These are phyloP conservation scores for Pristionchus mayeri DNA, from an alignment of 2,888 invertebrate genomes.

Conservation along the genomic window DNA sequence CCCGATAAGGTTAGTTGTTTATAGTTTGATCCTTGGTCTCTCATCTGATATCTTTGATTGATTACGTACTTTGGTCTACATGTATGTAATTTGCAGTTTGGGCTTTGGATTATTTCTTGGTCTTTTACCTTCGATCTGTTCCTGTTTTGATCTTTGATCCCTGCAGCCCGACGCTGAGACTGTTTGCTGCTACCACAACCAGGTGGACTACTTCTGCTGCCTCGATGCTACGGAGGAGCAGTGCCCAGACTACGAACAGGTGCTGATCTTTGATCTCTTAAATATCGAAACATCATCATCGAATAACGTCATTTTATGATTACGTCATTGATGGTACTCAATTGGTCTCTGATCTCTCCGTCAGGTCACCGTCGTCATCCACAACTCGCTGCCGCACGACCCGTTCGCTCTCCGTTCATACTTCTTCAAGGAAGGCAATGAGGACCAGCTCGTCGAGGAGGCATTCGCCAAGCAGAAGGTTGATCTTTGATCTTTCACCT, in stretches of 20 bases:
- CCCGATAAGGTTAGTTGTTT: conserved; percentile 65
- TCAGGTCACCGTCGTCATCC: conserved; percentile 74
- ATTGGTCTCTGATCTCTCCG: not conserved
- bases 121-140: not conserved
- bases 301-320: too few relatives aligned
- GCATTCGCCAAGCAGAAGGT: conserved; percentile 51
- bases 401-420: conserved; percentile 72
- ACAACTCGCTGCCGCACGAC: conserved; percentile 74
- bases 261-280: conserved; percentile 37
- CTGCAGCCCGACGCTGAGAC: conserved; percentile 72
- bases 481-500: not conserved
- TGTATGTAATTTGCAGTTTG: not conserved
- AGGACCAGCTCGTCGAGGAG: conserved; percentile 60
- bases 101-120: not conserved
- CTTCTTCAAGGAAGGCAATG: conserved; percentile 73
- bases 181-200: conserved; percentile 75
- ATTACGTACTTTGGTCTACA: too few relatives aligned
- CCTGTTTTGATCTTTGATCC: conserved; percentile 44
- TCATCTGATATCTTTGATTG: too few relatives aligned
- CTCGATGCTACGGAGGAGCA: conserved; percentile 69
- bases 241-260: conserved; percentile 74
- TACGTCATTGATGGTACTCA: too few relatives aligned
- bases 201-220: conserved; percentile 76
- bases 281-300: too few relatives aligned
- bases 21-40: conserved; percentile 10